Base-by-base conservation (phyloP, 2,797 vertebrate species). In the Sylvia borin region DNA sequence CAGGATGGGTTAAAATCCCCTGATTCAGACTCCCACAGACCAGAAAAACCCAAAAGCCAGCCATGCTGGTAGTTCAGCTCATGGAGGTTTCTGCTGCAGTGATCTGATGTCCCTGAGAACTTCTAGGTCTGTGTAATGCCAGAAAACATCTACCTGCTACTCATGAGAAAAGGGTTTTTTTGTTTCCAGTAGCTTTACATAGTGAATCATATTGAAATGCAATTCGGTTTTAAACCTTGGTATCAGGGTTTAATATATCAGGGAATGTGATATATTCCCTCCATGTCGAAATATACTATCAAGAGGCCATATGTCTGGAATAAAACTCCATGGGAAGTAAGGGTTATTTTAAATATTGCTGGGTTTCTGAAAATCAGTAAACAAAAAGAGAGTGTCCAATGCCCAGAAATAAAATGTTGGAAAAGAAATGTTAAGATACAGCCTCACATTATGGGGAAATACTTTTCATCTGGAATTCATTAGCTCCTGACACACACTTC, bases 401-500 rank as follows among this genome's bases (percentile, higher is more conserved):
- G n/a, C 15, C 54, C 64, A 67, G 61, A 83, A 96, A 91, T 70
- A 92, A 76, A 91, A 96, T 82, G 42, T n/a, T 48, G 32, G 76
- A 91, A 95, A 76, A 85, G 48, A 94, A 95, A 93, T 76, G 57
- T 91, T 80, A 95, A 96, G 81, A 85, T n/a, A 54, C 19, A 90
- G 72, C 57, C 36, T 31, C 61, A 75, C 58, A 67, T 83, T 88
- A 76, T 22, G 29, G 40, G 65, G 53, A 95, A 92, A 77, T 89
- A 93, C 32, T 91, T 96, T 96, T 91, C 64, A 90, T 95, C 92
- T 92, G 92, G 90, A 96, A 93, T 73, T 76, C 91, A 87, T 97
- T 96, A 96, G 51, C 70, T 96, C 65, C 65, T 89, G 87, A 94
- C 87, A 92, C 12, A 85, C n/a, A 48, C 65, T 73, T 62, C 42